These are phyloP conservation scores for Alauda arvensis DNA, from an alignment of 2,797 vertebrate species.

Conservation along the genomic window DNA sequence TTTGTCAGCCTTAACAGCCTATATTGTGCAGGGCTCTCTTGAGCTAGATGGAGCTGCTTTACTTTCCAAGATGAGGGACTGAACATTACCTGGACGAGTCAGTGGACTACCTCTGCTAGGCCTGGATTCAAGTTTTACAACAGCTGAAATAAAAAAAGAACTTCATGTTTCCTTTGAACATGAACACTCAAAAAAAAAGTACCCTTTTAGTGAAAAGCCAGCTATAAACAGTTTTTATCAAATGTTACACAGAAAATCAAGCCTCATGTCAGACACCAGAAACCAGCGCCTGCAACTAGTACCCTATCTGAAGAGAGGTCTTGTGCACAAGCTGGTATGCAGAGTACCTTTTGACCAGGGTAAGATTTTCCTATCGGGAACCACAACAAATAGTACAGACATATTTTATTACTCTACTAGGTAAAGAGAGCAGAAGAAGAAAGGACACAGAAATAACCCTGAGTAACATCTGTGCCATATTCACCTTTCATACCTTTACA, in stretches of 20 bases:
- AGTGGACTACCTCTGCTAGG: background rate
- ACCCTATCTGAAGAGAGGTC: background rate
- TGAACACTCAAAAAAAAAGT: rapidly evolving
- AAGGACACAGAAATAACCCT: background rate
- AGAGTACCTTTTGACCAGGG: background rate
- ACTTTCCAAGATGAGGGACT: background rate
- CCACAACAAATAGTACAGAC: background rate
- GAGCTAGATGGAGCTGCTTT: background rate
- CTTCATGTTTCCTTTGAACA: background rate
- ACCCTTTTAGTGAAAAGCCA: background rate
- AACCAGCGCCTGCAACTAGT: background rate
- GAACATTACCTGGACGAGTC: background rate
- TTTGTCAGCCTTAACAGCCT: background rate
- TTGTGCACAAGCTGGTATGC: background rate
- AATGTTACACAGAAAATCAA: background rate
- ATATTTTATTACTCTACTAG: background rate
- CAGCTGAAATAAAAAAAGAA: background rate
- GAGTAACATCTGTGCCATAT: background rate
- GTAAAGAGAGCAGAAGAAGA: background rate
- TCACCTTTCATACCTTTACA: background rate
- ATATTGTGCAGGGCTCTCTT: background rate
- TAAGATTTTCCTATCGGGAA: background rate
- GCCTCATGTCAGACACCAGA: background rate
- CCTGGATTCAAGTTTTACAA: background rate
- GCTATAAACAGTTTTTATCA: background rate